A percentile compares a stretch with the other conserved stretches of the same genome.
phyloP scores from a whole-genome alignment of 2,113 vertebrate genomes.

The Heterocephalus glaber region DNA sequence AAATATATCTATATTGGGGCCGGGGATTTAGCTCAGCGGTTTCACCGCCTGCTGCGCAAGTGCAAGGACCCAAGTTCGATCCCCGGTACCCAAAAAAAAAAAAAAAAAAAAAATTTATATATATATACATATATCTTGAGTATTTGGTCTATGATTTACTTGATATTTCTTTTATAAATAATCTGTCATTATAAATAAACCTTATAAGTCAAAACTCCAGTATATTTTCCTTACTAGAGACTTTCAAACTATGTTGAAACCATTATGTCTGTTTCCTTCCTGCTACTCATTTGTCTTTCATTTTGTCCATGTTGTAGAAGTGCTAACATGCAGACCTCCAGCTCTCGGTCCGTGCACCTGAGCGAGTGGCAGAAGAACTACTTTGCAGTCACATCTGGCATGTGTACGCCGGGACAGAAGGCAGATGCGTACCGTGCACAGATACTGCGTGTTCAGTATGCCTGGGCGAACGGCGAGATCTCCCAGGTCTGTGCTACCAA shows the following conservation, averaged over 20 bases:
- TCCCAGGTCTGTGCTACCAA: conserved; percentile 89
- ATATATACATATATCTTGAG: neutral
- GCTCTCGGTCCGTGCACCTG: conserved; percentile 89
- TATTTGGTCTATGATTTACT: neutral
- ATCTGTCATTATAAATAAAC: neutral
- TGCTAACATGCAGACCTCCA: conserved; percentile 77
- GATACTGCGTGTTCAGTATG: conserved; percentile 93
- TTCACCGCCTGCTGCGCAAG: too few relatives aligned
- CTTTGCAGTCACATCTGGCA: conserved; percentile 92
- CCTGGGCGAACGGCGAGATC: conserved; percentile 93
- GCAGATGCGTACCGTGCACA: conserved; percentile 94
- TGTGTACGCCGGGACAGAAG: conserved; percentile 90
- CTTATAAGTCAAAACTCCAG: neutral
- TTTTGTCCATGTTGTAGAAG: conserved; percentile 48
- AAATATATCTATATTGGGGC: too few relatives aligned
- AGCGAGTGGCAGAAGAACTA: conserved; percentile 95
- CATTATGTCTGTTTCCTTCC: neutral
- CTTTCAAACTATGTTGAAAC: neutral
- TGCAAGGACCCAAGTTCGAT: too few relatives aligned
- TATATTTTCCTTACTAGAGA: neutral
- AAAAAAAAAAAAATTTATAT: too few relatives aligned
- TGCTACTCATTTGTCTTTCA: conserved; percentile 23
- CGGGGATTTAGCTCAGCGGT: too few relatives aligned
- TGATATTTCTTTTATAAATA: neutral
- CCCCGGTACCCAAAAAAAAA: too few relatives aligned